A percentile compares a stretch with the other conserved stretches of the same genome.
Evolutionary conservation across 2,797 vertebrate genomes (phyloP).

Genomic region (Acanthurus lineatus): DNA sequence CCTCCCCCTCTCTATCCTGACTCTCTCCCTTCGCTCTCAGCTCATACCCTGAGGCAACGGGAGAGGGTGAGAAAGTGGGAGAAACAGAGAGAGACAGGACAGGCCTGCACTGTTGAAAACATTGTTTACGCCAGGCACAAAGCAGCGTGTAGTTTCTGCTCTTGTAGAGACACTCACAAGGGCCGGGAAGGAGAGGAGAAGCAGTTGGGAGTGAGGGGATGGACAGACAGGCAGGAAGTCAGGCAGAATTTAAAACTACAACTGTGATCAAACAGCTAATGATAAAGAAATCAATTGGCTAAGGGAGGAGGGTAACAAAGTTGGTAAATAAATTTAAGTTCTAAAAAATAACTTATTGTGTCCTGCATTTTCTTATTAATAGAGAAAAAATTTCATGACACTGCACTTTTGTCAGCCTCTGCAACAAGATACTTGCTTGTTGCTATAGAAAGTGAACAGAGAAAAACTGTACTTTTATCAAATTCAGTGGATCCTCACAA

Average conservation of each 20-base stretch:
- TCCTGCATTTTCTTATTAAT: neutral
- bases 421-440: neutral
- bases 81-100: conserved; percentile 71
- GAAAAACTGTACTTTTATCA: neutral
- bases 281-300: conserved; percentile 59
- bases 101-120: conserved; percentile 80
- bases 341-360: too few relatives aligned
- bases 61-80: conserved; percentile 41
- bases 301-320: neutral
- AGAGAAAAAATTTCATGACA: neutral
- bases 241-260: conserved; percentile 70
- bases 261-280: conserved; percentile 64
- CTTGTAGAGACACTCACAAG: conserved; percentile 72
- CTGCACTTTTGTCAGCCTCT: neutral
- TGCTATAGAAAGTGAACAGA: neutral
- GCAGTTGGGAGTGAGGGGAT: conserved; percentile 33
- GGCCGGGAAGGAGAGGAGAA: conserved; percentile 49
- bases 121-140: conserved; percentile 82
- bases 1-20: conserved; percentile 50
- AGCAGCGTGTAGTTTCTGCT: conserved; percentile 83
- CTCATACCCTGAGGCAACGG: conserved; percentile 66
- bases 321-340: neutral
- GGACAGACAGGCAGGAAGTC: conserved; percentile 58
- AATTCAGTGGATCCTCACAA: neutral
- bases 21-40: conserved; percentile 39